A percentile compares a stretch with the other conserved stretches of the same genome.
Conservation (phyloP, 64 coral and sea anemone species). For the Dendronephthya gigantea region DNA sequence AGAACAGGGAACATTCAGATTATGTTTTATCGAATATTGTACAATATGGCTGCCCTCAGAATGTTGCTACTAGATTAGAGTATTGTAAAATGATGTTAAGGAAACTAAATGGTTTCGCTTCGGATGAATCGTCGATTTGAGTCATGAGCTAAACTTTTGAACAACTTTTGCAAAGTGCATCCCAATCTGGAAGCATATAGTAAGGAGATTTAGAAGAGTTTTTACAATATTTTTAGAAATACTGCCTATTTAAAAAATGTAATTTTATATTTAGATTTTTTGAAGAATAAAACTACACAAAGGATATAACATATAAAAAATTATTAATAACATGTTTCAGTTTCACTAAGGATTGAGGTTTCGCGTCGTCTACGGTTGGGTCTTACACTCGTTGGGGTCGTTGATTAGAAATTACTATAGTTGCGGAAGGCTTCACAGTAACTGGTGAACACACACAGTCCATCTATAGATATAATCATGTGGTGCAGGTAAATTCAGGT, state of each 20-base stretch:
- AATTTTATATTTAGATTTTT: neutral
- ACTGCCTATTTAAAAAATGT: neutral
- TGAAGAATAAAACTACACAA: neutral
- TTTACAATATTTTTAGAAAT: neutral
- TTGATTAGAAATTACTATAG: too few relatives aligned
- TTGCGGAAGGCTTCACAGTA: too few relatives aligned
- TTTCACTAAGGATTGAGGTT: too few relatives aligned
- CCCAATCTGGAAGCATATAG: neutral
- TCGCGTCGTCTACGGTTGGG: too few relatives aligned
- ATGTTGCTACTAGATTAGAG: neutral
- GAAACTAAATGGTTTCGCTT: neutral
- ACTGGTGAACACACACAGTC: too few relatives aligned
- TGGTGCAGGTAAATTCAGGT: too few relatives aligned
- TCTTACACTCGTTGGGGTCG: too few relatives aligned
- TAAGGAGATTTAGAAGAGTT: neutral
- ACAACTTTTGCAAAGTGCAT: neutral
- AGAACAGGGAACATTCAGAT: conserved; percentile 58
- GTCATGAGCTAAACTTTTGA: neutral
- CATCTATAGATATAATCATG: too few relatives aligned
- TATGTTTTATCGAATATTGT: conserved; percentile 53
- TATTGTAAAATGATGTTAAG: conserved; percentile 17
- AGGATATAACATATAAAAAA: too few relatives aligned
- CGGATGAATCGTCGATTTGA: neutral
- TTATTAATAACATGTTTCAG: too few relatives aligned
- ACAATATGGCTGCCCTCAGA: conserved; percentile 15